Base-by-base conservation (phyloP, 2,797 vertebrate genomes). In the Argyrosomus regius region DNA sequence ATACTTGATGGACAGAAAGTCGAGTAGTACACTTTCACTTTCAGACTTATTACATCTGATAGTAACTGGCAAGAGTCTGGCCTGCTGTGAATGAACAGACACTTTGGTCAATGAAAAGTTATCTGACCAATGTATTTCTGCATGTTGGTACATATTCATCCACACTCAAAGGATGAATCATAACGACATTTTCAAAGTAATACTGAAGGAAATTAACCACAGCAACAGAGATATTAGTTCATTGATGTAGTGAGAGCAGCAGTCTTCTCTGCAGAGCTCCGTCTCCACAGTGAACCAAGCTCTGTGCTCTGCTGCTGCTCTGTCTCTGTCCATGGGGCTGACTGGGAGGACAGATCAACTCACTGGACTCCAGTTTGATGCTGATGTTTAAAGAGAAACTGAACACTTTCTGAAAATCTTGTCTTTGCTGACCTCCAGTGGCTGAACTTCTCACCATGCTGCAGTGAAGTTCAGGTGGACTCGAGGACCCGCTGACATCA, bases 1-100 rank as follows among this genome's bases (percentile, higher is more conserved):
- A 87, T 57, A 52, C 52, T 71, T 64, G 70, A 83, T 75, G 61
- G 59, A 81, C 70, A 52, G 20, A 35, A 24, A 77, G 53, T 72
- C 1, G 13, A 54, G 58, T 22, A n/a, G 13, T 24, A n/a, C 66
- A 72, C 41, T 7, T 67, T 35, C 13, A 57, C 43, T 58, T 22
- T 56, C 45, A 65, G 54, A 41, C 8, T 5, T 17, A 13, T 46
- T 48, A 0, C 13, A 43, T 66, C 8, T 64, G 7, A 43, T 6
- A 56, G 28, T 24, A 26, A 52, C n/a, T 73, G 45, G 17, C 3
- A 50, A 63, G 66, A 5, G 24, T 24, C 12, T 1, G 17, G 0
- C 24, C 22, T 48, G 63, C 39, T 60, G 45, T 50, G 24, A 50
- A 48, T 60, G 53, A 67, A 58, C 20, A 18, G 13, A 45, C 53